Conservation (phyloP, 37 sponge, comb jelly and placozoan species). For the Axinella damicornis region DNA sequence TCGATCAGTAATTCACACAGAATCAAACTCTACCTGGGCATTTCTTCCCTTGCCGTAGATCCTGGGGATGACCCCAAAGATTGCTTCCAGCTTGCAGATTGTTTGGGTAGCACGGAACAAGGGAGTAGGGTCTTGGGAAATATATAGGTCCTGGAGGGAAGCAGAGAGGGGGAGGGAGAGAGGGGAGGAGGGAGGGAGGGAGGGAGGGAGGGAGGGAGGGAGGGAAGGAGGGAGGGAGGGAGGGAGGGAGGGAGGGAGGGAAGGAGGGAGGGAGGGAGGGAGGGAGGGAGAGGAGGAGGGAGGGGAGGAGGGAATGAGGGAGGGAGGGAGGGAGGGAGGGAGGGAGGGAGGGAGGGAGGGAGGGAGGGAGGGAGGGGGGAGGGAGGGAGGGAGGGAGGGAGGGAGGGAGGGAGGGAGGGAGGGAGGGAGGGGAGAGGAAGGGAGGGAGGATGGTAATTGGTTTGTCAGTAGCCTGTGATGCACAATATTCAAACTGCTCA, state of each 20-base stretch:
- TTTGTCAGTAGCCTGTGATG: neutral
- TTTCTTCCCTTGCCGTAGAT: conserved; percentile 87
- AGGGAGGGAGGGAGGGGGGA: neutral
- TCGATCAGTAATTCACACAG: too few relatives aligned
- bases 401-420: neutral
- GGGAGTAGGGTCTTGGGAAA: conserved; percentile 66
- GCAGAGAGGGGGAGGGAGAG: neutral
- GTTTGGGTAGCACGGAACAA: conserved; percentile 75
- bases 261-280: too few relatives aligned
- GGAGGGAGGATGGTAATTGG: neutral
- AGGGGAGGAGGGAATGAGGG: too few relatives aligned
- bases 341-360: neutral
- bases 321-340: neutral
- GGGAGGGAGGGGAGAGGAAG: neutral
- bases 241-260: neutral
- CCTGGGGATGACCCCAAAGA: conserved; percentile 92
- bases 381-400: neutral
- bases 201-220: neutral
- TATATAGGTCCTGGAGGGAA: conserved; percentile 66
- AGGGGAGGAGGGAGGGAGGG: neutral
- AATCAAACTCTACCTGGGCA: conserved; percentile 66
- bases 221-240: too few relatives aligned
- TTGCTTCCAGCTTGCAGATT: conserved; percentile 83
- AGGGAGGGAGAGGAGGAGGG: too few relatives aligned
- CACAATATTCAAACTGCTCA: neutral